Conservation (phyloP, 1,140 invertebrate genomes). For the Micrasema minimum region DNA sequence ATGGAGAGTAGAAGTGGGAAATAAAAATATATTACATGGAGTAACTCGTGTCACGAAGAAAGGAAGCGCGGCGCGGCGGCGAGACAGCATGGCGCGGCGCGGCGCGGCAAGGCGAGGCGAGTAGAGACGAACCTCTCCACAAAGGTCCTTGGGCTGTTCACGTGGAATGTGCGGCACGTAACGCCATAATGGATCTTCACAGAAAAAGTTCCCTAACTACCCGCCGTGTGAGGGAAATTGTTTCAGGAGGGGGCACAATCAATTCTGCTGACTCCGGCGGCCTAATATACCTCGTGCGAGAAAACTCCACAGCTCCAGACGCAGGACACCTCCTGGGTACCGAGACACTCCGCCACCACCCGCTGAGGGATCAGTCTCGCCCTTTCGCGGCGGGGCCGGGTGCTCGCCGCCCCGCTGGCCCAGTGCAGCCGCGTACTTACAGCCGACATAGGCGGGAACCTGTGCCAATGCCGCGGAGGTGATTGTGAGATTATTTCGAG, state of each 20-base stretch:
- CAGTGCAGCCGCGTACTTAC: background rate
- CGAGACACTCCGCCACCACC: background rate
- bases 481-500: constrained; percentile 29
- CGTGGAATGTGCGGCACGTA: constrained; percentile 17
- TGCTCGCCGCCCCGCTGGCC: background rate
- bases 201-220: constrained; percentile 27
- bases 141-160: background rate
- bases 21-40: background rate
- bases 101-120: no score
- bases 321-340: background rate
- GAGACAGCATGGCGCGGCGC: background rate
- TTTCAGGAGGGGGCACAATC: constrained; percentile 29
- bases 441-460: constrained; percentile 16
- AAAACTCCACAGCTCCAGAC: no score
- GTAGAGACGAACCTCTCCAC: no score
- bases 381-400: background rate
- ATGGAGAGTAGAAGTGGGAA: no score
- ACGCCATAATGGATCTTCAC: constrained; percentile 28
- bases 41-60: no score
- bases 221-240: constrained; percentile 24
- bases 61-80: background rate
- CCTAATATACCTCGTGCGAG: constrained; percentile 3
- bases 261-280: constrained; percentile 30
- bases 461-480: constrained; percentile 25
- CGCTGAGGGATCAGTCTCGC: background rate